Evolutionary conservation across 2,113 vertebrate genomes (phyloP), one percentile per base, ranked within the genome.

Genomic region (Ceyx cyanopectus): DNA sequence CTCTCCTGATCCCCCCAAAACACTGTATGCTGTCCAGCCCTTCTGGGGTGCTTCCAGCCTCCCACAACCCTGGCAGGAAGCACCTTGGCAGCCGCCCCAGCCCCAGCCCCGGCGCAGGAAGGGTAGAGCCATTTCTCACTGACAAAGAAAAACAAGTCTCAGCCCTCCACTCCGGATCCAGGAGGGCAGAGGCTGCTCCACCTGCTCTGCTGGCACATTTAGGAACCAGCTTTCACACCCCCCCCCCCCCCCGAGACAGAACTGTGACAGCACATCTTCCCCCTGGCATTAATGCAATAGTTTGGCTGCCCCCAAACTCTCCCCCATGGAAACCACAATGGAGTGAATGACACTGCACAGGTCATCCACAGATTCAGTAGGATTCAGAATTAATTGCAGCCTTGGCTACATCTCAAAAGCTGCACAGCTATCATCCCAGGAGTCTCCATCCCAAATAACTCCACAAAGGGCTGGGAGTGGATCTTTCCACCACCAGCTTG

Each of bases 81-180:
- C 81, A 92, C 82, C 91, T 91, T 95, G 95, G 96, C 97, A 96
- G 72, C 40, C 10, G 34, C 65, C 82, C 89, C 8, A 22, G 80
- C 92, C 91, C 81, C 85, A 89, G 90, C 82, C 69, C 41, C 32
- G 5, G 81, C 5, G 9, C 91, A 97, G 92, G 96, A 95, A 96
- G 94, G 96, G 93, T 78, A 89, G 87, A 94, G 78, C 85, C 74
- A 77, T 58, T 93, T 61, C 85, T 94, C 94, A 94, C 62, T 83
- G 87, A 94, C 94, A 96, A 92, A 97, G 93, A 90, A 92, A 97
- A 96, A 94, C 92, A 89, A 81, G 86, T 40, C 51, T 66, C 91
- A 67, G 93, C 83, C 37, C 30, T 76, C 65, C 1, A 3, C 40
- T 85, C 86, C 13, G 4, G 57, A 61, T 87, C 91, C 74, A 30